phyloP scores from a whole-genome alignment of 2,797 vertebrate genomes.

The Poecilia picta region DNA sequence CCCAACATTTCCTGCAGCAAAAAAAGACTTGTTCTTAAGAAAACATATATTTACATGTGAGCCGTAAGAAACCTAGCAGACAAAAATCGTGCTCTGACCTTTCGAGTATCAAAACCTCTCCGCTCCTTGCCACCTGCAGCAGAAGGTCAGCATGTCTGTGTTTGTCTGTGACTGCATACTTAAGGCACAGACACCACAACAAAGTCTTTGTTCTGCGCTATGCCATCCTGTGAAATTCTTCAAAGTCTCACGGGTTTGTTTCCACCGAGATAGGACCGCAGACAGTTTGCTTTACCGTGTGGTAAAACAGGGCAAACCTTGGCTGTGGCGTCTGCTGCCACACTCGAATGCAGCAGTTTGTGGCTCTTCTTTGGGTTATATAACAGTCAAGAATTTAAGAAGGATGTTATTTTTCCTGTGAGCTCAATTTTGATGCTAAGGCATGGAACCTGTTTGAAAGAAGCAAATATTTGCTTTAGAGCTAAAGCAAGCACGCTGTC shows the following conservation, averaged over 20 bases:
- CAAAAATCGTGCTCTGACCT: slow-evolving; percentile 46
- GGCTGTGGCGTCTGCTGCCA: slow-evolving; percentile 11
- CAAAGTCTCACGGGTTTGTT: slow-evolving; percentile 20
- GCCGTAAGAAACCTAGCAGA: slow-evolving; percentile 30
- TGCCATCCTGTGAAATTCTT: slow-evolving; percentile 6
- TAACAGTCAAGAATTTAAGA: background rate
- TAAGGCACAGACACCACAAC: slow-evolving; percentile 32
- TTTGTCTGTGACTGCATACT: slow-evolving; percentile 15
- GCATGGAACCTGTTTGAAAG: background rate
- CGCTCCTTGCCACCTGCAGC: slow-evolving; percentile 48
- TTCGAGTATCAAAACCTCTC: slow-evolving; percentile 36
- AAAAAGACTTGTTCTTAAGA: background rate
- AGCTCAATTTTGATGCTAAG: background rate
- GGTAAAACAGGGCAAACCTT: background rate
- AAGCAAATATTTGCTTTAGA: background rate
- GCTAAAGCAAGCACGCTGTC: background rate
- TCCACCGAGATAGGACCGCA: background rate
- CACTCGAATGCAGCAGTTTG: background rate
- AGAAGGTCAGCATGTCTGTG: slow-evolving; percentile 54
- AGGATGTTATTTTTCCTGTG: background rate
- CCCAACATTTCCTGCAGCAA: background rate
- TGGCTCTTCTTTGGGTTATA: background rate
- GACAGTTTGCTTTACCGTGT: slow-evolving; percentile 32
- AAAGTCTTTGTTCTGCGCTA: slow-evolving; percentile 15
- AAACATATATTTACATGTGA: background rate